These are phyloP conservation scores for Geotria australis DNA, from an alignment of 2,797 vertebrate species.

Conservation along the genomic window DNA sequence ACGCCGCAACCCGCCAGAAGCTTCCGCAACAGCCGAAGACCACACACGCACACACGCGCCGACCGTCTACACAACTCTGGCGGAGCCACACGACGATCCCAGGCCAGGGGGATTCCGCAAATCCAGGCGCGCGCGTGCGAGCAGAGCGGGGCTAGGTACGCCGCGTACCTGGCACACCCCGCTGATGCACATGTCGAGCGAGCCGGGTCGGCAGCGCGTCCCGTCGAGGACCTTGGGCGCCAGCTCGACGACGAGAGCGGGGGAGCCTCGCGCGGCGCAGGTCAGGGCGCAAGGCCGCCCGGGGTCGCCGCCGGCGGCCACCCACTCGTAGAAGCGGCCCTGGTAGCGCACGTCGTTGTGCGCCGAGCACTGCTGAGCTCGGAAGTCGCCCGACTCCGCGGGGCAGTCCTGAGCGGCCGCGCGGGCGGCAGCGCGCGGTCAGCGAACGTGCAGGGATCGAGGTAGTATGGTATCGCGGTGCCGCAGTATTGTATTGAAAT, in stretches of 20 bases:
- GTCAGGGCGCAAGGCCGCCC: slow-evolving; percentile 76
- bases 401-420: slow-evolving; percentile 39
- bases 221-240: slow-evolving; percentile 85
- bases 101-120: too few species aligned
- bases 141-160: too few species aligned
- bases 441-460: too few species aligned
- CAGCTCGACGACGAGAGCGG: slow-evolving; percentile 36
- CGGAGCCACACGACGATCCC: too few species aligned
- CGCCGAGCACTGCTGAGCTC: slow-evolving; percentile 78
- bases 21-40: too few species aligned
- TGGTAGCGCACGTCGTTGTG: slow-evolving; percentile 65
- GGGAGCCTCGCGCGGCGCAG: slow-evolving; percentile 36
- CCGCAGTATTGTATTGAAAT: too few species aligned
- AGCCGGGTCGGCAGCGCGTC: slow-evolving; percentile 76
- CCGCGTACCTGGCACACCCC: slow-evolving; percentile 51
- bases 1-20: too few species aligned
- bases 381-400: slow-evolving; percentile 58
- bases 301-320: slow-evolving; percentile 54
- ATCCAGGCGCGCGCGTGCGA: background rate
- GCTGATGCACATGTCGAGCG: slow-evolving; percentile 90
- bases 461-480: too few species aligned
- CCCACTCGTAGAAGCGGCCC: slow-evolving; percentile 63
- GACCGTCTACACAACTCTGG: too few species aligned
- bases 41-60: too few species aligned
- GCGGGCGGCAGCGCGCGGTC: background rate